Evolutionary conservation across 2,797 vertebrate species (phyloP).

Genomic region (Sebastes nivosus): DNA sequence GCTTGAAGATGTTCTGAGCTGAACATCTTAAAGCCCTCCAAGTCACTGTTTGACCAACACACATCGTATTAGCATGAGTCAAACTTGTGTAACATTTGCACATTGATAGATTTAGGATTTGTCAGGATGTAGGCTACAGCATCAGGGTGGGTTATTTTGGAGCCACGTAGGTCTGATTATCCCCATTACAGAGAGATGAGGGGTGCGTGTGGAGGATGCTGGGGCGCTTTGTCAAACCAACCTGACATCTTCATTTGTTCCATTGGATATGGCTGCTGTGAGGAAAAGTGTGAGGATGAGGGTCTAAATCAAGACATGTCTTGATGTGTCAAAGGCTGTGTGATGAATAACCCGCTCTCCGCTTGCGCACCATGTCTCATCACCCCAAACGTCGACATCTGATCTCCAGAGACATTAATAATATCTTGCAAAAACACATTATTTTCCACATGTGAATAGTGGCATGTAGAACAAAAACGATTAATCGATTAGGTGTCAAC

Average conservation of each 20-base stretch:
- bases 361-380: not conserved
- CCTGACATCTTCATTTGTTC: slow-evolving; percentile 39
- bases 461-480: not conserved
- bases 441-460: not conserved
- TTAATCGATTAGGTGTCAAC: too few species aligned
- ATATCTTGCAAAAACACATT: not conserved
- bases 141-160: not conserved
- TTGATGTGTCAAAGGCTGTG: not conserved
- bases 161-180: slow-evolving; percentile 10
- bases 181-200: slow-evolving; percentile 1
- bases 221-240: slow-evolving; percentile 30
- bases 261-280: slow-evolving; percentile 13
- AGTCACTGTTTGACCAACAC: not conserved
- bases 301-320: slow-evolving; percentile 21
- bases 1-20: not conserved
- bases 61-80: not conserved
- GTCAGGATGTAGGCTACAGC: not conserved
- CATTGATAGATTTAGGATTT: not conserved
- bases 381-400: not conserved
- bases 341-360: slow-evolving; percentile 7
- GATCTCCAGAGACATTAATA: not conserved
- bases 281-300: not conserved
- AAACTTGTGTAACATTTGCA: not conserved
- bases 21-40: not conserved
- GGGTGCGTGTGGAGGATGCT: not conserved